Conservation (phyloP, 2,797 vertebrate species). For the Sphenodon punctatus region DNA sequence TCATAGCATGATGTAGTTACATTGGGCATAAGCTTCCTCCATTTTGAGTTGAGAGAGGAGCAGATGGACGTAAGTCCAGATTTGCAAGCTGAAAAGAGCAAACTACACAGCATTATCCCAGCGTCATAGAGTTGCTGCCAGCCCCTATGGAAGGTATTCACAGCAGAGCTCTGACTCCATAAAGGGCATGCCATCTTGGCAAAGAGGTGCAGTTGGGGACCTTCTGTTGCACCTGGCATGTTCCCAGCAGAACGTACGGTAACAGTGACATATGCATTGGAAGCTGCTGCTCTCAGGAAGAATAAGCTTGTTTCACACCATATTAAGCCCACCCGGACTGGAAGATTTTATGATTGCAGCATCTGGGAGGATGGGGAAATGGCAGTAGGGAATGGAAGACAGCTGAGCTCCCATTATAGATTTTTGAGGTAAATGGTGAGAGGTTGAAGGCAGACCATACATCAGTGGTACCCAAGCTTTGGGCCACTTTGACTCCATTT, state of each 20-base stretch:
- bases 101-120: slow-evolving; percentile 33
- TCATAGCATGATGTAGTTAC: slow-evolving; percentile 13
- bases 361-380: slow-evolving; percentile 37
- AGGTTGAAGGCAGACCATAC: neutral
- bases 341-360: slow-evolving; percentile 38
- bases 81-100: slow-evolving; percentile 40
- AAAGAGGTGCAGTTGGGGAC: slow-evolving; percentile 46
- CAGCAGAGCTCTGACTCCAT: slow-evolving; percentile 49
- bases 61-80: slow-evolving; percentile 61
- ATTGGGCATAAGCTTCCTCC: slow-evolving; percentile 37
- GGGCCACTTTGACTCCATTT: too few relatives aligned
- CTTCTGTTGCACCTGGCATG: slow-evolving; percentile 56
- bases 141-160: slow-evolving; percentile 15
- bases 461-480: too few relatives aligned
- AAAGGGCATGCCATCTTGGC: slow-evolving; percentile 60
- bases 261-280: slow-evolving; percentile 59
- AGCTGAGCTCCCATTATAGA: slow-evolving; percentile 47
- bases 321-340: slow-evolving; percentile 41
- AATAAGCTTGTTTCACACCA: slow-evolving; percentile 53
- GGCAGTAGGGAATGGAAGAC: slow-evolving; percentile 32
- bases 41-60: slow-evolving; percentile 25
- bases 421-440: slow-evolving; percentile 5
- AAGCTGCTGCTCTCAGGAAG: slow-evolving; percentile 44
- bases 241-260: slow-evolving; percentile 53
- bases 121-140: neutral